Evolutionary conservation across 64 coral and sea anemone species (phyloP), one percentile per base, ranked within the genome.

Genomic region (Montipora efflorescens): DNA sequence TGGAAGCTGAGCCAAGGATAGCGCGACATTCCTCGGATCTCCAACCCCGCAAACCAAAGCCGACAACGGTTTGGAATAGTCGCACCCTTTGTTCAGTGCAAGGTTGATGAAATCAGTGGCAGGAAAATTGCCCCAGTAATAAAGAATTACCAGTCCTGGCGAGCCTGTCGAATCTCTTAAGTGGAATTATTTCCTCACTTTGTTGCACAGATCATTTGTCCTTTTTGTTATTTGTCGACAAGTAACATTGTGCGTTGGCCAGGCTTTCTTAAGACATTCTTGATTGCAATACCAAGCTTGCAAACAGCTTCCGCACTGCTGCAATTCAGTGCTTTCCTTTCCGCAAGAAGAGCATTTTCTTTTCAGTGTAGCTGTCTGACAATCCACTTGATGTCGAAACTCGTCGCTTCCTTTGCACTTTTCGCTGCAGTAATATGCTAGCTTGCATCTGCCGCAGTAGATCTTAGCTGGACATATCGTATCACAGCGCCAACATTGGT

Each of bases 331-430:
- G 2, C 9, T 76, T 58, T 92, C 47, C 46, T 93, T 66, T 8
- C 55, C 50, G 25, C 92, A 94, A 47, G 62, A 48, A 48, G 68
- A 23, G 4, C 92, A 94, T 16, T 13, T 76, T 21, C 21, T 28
- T 47, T 64, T 78, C 13, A 88, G 22, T 14, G 76, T 47, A 58
- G 81, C 90, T 0, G 89, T 87, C 70, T 92, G 61, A 43, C 94
- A 95, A 46, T 95, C 94, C 10, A 87, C 89, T 52, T 79, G 84
- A 48, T 95, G 94, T 53, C 94, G 59, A 58, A 79, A 95, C 78
- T 88, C 25, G 36, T 95, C 90, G 9, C 55, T 79, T 10, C 79
- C 53, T 25, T 69, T 59, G 59, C 94, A 95, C 12, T 82, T 5
- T n/a, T 83, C 73, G 66, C 90, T 88, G 55, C 94, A 95, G 59